These are phyloP conservation scores for Neodiprion fabricii DNA, from an alignment of 1,140 invertebrate species.

Conservation along the genomic window DNA sequence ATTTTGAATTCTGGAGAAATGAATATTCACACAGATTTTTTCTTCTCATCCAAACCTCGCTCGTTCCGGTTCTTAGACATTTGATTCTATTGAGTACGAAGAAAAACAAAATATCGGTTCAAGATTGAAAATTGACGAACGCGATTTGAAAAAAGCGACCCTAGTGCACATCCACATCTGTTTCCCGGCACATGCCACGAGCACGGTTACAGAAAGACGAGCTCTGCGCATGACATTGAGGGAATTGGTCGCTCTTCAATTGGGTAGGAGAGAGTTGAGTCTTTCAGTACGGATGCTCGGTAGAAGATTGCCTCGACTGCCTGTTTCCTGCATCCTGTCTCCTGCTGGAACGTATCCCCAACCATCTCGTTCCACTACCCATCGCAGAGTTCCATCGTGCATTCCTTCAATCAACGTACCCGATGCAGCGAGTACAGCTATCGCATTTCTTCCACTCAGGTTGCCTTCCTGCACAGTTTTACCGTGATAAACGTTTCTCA, in stretches of 20 bases:
- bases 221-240: neutral
- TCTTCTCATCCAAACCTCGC: no score
- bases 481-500: no score
- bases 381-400: neutral
- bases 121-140: no score
- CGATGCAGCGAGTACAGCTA: neutral
- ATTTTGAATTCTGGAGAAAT: no score
- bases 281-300: neutral
- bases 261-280: neutral
- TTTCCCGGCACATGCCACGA: neutral
- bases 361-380: neutral
- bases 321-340: neutral
- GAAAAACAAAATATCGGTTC: no score
- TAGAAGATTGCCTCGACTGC: constrained; percentile 7
- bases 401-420: constrained; percentile 5
- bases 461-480: no score
- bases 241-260: constrained; percentile 1
- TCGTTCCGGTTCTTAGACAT: no score
- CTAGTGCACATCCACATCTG: no score
- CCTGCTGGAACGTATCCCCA: neutral
- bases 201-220: neutral
- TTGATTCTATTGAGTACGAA: no score
- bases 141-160: no score
- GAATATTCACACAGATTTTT: no score
- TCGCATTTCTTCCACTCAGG: no score